Evolutionary conservation across 2,113 vertebrate species (phyloP).

Genomic region (Mobula birostris): DNA sequence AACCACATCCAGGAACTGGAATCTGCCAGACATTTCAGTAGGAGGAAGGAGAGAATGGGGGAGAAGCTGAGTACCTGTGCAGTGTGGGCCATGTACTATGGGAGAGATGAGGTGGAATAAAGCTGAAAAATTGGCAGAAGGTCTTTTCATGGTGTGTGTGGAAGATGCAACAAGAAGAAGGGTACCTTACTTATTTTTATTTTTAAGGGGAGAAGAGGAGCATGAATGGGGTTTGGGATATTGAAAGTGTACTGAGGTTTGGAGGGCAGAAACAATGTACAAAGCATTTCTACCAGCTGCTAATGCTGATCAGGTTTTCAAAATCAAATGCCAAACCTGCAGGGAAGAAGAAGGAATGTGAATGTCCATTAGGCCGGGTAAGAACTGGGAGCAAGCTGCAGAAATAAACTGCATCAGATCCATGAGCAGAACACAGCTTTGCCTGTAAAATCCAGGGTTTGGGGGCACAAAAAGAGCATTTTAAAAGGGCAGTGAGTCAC

Average conservation of each 20-base stretch:
- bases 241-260: too few relatives aligned
- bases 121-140: background rate
- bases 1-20: background rate
- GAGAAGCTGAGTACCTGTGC: background rate
- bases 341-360: background rate
- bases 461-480: background rate
- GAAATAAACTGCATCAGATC: background rate
- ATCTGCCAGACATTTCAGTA: background rate
- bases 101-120: background rate
- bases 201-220: background rate
- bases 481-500: background rate
- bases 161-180: background rate
- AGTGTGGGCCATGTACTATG: background rate
- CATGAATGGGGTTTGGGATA: too few relatives aligned
- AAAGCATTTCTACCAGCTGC: background rate
- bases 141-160: background rate
- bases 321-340: background rate
- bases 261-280: too few relatives aligned
- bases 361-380: background rate
- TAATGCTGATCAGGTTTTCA: background rate
- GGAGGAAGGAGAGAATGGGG: background rate
- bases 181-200: background rate
- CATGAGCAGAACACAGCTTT: background rate
- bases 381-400: background rate
- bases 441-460: background rate